Evolutionary conservation across 2,113 vertebrate genomes (phyloP).

Genomic region (Epinephelus fuscoguttatus): DNA sequence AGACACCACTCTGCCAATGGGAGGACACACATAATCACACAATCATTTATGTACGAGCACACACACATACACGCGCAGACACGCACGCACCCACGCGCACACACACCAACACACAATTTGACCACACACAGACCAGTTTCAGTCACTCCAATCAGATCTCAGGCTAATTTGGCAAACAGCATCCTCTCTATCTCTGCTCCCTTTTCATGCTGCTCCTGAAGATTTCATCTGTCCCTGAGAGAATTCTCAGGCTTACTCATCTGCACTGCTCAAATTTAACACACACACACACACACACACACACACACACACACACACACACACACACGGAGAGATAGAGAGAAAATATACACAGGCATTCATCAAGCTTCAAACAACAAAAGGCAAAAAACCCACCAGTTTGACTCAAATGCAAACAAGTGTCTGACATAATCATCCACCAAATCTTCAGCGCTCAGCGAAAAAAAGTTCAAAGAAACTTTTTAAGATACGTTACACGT

Average conservation of each 20-base stretch:
- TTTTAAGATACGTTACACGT: constrained; percentile 60
- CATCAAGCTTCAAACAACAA: constrained; percentile 21
- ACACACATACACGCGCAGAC: constrained; percentile 15
- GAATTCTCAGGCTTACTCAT: constrained; percentile 64
- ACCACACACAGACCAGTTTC: constrained; percentile 62
- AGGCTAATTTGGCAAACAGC: constrained; percentile 68
- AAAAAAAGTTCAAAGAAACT: constrained; percentile 74
- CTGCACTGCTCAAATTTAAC: constrained; percentile 2
- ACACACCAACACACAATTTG: constrained; percentile 16
- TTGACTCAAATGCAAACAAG: constrained; percentile 40
- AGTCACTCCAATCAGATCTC: constrained; percentile 57
- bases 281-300: constrained; percentile 8
- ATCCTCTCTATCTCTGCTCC: constrained; percentile 42
- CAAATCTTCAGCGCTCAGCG: constrained; percentile 19
- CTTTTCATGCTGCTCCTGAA: constrained; percentile 57
- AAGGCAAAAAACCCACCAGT: constrained; percentile 4
- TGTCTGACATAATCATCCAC: constrained; percentile 35
- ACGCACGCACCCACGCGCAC: background rate
- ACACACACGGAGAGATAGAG: no score
- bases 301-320: constrained; percentile 8
- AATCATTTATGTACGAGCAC: constrained; percentile 17
- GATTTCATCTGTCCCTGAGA: constrained; percentile 57
- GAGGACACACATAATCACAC: constrained; percentile 35
- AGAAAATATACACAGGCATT: constrained; percentile 3
- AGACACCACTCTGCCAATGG: constrained; percentile 56